Percentiles rank a stretch among this genome's conserved stretches.
Evolutionary conservation across 2,113 vertebrate species (phyloP).

Genomic region (Theristicus caerulescens): DNA sequence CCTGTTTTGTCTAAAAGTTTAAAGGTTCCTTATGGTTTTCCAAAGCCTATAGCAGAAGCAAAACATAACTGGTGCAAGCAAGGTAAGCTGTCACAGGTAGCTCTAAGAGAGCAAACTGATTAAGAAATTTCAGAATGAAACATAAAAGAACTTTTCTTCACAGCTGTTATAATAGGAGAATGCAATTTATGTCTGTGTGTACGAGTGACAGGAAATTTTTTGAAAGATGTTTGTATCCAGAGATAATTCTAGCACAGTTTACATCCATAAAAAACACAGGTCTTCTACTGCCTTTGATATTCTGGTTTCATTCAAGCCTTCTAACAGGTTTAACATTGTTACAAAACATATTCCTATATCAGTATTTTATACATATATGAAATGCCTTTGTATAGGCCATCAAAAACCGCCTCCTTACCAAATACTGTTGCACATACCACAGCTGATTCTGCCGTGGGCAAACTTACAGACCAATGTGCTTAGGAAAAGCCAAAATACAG

Average conservation of each 20-base stretch:
- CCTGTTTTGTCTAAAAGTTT: not conserved
- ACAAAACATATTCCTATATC: not conserved
- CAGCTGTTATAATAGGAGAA: not conserved
- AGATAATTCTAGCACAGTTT: not conserved
- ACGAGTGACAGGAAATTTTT: not conserved
- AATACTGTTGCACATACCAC: not conserved
- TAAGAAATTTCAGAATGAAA: not conserved
- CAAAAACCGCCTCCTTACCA: accelerated
- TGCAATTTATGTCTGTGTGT: not conserved
- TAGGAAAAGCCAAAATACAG: not conserved
- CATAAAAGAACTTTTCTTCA: not conserved
- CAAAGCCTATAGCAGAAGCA: not conserved
- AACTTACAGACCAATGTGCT: not conserved
- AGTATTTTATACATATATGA: not conserved
- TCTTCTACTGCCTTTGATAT: not conserved
- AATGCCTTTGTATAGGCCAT: not conserved
- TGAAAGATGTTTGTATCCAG: not conserved
- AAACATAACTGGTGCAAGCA: not conserved
- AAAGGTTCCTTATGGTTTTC: not conserved
- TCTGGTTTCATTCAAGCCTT: not conserved
- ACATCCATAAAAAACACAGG: not conserved
- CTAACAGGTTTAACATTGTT: not conserved
- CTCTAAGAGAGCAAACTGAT: not conserved
- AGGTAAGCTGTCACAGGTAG: not conserved
- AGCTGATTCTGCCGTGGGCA: not conserved